A percentile compares a stretch with the other conserved stretches of the same genome.
Conservation (phyloP, 2,888 invertebrate species). For the Creontiades dilutus region DNA sequence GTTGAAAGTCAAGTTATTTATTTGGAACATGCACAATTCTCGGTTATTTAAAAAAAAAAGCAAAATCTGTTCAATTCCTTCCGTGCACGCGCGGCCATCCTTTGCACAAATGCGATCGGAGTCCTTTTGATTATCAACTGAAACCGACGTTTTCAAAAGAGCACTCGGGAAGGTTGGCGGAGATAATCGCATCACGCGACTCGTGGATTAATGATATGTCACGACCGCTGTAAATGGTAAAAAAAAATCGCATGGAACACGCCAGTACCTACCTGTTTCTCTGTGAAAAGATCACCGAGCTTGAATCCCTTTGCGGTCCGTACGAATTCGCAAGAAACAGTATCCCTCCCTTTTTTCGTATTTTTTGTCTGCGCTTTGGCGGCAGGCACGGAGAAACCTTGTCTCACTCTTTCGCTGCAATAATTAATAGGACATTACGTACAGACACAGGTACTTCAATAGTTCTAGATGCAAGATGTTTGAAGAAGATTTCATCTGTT, state of each 20-base stretch:
- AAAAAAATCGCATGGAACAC: constrained; percentile 34
- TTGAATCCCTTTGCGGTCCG: not conserved
- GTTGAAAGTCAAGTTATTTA: no score
- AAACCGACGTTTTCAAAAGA: constrained; percentile 32
- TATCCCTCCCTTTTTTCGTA: not conserved
- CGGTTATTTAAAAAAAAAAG: no score
- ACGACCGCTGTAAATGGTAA: not conserved
- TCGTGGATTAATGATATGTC: constrained; percentile 40
- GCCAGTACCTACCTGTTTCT: constrained; percentile 18
- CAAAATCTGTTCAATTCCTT: no score
- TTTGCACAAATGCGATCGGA: constrained; percentile 11
- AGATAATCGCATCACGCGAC: constrained; percentile 47
- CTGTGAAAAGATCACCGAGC: not conserved
- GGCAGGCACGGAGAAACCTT: not conserved
- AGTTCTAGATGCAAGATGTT: no score
- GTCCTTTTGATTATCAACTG: constrained; percentile 16
- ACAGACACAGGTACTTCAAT: not conserved
- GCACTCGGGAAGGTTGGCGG: constrained; percentile 1
- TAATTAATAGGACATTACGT: not conserved
- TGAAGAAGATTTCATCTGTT: no score
- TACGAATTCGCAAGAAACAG: not conserved
- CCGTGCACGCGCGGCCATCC: not conserved
- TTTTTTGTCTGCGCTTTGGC: not conserved
- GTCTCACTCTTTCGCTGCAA: not conserved
- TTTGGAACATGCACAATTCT: no score